These are phyloP conservation scores for Orthonevra nobilis DNA, from an alignment of 2,888 invertebrate species.

Conservation along the genomic window DNA sequence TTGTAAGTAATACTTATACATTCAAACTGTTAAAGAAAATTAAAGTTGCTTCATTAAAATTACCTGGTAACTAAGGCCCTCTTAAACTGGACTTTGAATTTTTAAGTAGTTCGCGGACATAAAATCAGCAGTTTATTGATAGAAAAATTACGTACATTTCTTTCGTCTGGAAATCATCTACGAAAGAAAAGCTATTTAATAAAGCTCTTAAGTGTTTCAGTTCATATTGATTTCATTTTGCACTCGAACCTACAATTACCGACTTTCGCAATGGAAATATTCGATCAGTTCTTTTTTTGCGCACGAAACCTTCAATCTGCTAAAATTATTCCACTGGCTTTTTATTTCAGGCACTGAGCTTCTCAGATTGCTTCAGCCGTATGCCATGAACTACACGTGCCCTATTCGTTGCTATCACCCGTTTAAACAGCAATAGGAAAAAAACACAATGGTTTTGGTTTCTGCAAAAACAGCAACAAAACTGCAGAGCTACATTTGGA, in stretches of 20 bases:
- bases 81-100: no score
- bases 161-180: no score
- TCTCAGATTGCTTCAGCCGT: slow-evolving; percentile 21
- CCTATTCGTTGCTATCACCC: slow-evolving; percentile 40
- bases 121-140: no score
- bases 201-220: slow-evolving; percentile 18
- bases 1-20: no score
- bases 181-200: no score
- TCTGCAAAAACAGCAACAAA: no score
- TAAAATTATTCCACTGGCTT: slow-evolving; percentile 33
- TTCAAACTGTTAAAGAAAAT: no score
- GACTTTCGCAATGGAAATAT: slow-evolving; percentile 3
- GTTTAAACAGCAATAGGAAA: slow-evolving; percentile 14
- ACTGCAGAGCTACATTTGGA: neutral
- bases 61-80: no score
- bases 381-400: slow-evolving; percentile 27
- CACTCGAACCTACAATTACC: slow-evolving; percentile 21
- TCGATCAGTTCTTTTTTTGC: slow-evolving; percentile 65
- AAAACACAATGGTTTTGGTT: no score
- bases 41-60: no score
- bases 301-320: slow-evolving; percentile 39
- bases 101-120: no score
- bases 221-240: slow-evolving; percentile 50
- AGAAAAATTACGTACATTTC: no score
- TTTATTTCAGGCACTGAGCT: slow-evolving; percentile 13